Percentiles rank a stretch among this genome's conserved stretches.
phyloP scores from a whole-genome alignment of 2,113 vertebrate genomes.

The Toxostoma redivivum region DNA sequence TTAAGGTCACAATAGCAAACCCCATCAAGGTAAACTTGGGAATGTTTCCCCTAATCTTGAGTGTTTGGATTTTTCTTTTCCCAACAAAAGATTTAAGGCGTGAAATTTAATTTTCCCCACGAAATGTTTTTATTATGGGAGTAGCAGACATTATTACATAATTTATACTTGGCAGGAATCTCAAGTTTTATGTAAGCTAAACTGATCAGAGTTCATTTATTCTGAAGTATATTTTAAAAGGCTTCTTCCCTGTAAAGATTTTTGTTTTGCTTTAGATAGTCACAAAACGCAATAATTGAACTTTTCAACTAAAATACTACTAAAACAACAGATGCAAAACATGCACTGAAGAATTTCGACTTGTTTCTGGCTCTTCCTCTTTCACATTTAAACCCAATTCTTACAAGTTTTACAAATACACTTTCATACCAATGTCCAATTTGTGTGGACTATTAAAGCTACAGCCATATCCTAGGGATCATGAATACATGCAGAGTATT shows the following conservation, averaged over 20 bases:
- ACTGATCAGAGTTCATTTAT: not conserved
- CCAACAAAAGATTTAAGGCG: not conserved
- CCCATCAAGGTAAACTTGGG: not conserved
- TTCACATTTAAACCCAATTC: not conserved
- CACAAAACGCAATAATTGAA: not conserved
- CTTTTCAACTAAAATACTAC: not conserved
- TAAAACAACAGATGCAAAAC: not conserved
- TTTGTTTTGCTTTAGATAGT: not conserved
- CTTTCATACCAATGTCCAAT: not conserved
- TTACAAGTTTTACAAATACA: not conserved
- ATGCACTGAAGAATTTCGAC: not conserved
- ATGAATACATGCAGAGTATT: not conserved
- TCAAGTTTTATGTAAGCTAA: not conserved
- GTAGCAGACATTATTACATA: not conserved
- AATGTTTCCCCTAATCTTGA: not conserved
- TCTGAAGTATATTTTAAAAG: not conserved
- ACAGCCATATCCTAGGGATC: not conserved
- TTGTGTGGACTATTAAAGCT: not conserved
- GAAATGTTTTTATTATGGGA: slow-evolving; percentile 1
- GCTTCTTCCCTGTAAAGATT: not conserved
- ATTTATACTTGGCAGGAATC: not conserved
- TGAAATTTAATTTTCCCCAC: not conserved
- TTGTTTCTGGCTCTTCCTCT: not conserved
- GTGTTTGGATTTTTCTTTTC: not conserved
- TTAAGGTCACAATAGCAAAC: not conserved